A percentile compares a stretch with the other conserved stretches of the same genome.
These are phyloP conservation scores for Rhinichthys osculus DNA, from an alignment of 2,797 vertebrate genomes.

Conservation along the genomic window DNA sequence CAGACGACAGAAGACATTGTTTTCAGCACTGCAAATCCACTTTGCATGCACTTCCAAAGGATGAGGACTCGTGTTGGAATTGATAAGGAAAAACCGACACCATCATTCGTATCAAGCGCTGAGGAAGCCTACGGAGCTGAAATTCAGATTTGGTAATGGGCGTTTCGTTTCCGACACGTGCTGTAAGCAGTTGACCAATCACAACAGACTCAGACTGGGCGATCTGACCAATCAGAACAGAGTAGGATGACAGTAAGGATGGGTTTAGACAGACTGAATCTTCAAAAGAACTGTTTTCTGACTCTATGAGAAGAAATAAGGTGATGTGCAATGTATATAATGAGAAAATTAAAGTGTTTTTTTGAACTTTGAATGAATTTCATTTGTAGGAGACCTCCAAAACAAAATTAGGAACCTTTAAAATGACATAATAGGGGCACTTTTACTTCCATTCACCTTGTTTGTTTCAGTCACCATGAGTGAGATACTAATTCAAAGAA, in stretches of 20 bases:
- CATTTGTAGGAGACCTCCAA: background rate
- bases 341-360: background rate
- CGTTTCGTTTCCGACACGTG: fast-evolving
- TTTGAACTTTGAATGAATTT: background rate
- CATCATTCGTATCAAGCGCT: background rate
- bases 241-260: background rate
- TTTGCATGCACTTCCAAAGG: background rate
- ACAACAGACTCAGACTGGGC: background rate
- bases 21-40: background rate
- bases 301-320: no score
- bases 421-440: background rate
- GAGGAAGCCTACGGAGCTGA: background rate
- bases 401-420: background rate
- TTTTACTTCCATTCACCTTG: background rate
- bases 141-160: background rate
- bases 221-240: background rate
- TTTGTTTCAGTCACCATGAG: background rate
- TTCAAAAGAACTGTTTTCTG: background rate
- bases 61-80: background rate
- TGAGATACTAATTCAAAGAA: background rate
- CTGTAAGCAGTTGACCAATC: background rate
- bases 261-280: background rate
- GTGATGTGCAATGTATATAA: background rate
- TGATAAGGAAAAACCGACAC: background rate
- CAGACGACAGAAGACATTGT: background rate